phyloP scores from a whole-genome alignment of 1,140 invertebrate genomes.

The Ooceraea biroi region DNA sequence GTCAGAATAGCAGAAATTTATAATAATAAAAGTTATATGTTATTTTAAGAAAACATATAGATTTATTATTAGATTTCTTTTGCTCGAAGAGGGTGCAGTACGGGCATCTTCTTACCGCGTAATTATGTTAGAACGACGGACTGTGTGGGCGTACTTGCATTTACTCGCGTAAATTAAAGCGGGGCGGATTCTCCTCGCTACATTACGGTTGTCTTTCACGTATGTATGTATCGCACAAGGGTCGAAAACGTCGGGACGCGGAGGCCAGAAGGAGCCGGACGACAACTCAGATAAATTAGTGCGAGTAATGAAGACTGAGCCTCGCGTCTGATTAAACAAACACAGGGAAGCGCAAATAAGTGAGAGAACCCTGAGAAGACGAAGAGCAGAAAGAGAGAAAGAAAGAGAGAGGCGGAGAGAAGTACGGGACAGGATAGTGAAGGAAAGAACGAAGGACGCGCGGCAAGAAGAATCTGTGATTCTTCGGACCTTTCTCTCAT shows the following conservation, averaged over 20 bases:
- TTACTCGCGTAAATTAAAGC: slow-evolving; percentile 58
- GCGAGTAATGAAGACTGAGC: slow-evolving; percentile 83
- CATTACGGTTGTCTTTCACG: slow-evolving; percentile 64
- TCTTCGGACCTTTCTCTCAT: slow-evolving; percentile 68
- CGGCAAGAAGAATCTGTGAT: slow-evolving; percentile 65
- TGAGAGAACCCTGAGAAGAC: slow-evolving; percentile 63
- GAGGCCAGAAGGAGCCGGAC: slow-evolving; percentile 72
- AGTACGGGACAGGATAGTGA: slow-evolving; percentile 11
- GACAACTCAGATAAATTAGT: slow-evolving; percentile 83
- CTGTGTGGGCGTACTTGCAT: neutral
- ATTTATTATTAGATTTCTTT: no score
- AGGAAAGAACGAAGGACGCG: slow-evolving; percentile 43
- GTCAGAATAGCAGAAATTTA: no score
- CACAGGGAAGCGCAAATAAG: slow-evolving; percentile 81
- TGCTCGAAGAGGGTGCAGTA: no score
- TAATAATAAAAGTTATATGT: no score
- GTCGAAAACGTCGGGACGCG: slow-evolving; percentile 18
- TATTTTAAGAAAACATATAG: no score
- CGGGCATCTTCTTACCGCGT: no score
- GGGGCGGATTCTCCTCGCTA: slow-evolving; percentile 59
- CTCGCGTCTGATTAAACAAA: slow-evolving; percentile 84
- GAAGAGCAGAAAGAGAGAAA: slow-evolving; percentile 33
- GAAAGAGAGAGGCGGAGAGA: slow-evolving; percentile 19
- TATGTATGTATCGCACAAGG: slow-evolving; percentile 37
- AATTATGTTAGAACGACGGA: slow-evolving; percentile 9